Base-by-base conservation (phyloP, 2,888 invertebrate genomes). In the Drosophila sordidula region DNA sequence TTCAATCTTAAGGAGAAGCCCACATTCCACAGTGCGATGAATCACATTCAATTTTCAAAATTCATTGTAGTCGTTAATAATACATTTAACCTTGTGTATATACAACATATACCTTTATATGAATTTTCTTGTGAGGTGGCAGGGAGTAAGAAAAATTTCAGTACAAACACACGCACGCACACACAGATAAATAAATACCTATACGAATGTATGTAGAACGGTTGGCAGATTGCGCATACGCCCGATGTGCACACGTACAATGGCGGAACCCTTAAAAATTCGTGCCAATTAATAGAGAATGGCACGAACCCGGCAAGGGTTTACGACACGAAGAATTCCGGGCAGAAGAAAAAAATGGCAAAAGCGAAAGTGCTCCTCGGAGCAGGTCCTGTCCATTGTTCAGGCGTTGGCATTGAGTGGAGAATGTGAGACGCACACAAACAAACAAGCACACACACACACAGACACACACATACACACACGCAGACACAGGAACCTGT, bases 311-410 rank as follows among this genome's bases (percentile, higher is more conserved):
- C 11, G 38, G 38, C 25, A 44, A 42, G 39, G 45, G 46, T 39
- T 45, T 54, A 32, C 6, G 49, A 32, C 54, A 22, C 26, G 39
- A 26, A 32, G 54, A 64, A 49, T 56, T 45, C 22, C 45, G 26
- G 36, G 6, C 34, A 12, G 3, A 36, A 54, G 0, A 8, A 12
- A 5, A 38, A 38, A 49, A 18, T 18, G 36, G 18, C 18, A 5
- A 16, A 22, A 66, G 50, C 51, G 69, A 69, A 67, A 69, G 55
- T 66, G 66, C 36, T 45, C 14, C 46, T n/a, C n/a, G 22, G 29
- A 44, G 49, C 47, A 55, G 55, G 34, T 26, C 41, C 51, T 63
- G 42, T 22, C 26, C 38, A 56, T 68, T 62, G 70, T 56, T 50
- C 26, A 52, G 18, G n/a, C 11, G 22, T 44, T 63, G 49, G 41